A percentile compares a stretch with the other conserved stretches of the same genome.
phyloP scores from a whole-genome alignment of 1,140 invertebrate genomes.

The Manduca sexta region DNA sequence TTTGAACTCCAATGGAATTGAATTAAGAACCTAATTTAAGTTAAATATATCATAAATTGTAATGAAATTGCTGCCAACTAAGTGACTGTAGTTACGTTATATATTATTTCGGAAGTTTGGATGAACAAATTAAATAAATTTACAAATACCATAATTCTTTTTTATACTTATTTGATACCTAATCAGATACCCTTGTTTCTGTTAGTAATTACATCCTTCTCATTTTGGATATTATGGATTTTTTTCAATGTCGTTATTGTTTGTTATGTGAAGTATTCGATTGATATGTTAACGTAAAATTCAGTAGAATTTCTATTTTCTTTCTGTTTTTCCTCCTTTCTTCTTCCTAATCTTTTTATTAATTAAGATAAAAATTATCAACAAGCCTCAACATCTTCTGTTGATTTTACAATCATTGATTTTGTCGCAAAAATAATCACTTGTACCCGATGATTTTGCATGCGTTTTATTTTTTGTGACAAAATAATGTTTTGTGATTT shows the following conservation, averaged over 20 bases:
- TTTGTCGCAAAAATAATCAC: conserved; percentile 39
- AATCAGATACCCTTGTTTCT: no score
- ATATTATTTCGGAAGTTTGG: no score
- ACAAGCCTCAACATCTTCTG: no score
- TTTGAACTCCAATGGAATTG: no score
- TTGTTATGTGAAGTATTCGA: not conserved
- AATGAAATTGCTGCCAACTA: not conserved
- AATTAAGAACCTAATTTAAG: not conserved
- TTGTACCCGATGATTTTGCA: conserved; percentile 21
- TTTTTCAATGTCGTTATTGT: no score
- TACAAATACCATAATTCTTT: no score
- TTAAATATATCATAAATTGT: not conserved
- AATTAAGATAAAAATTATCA: no score
- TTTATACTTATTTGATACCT: no score
- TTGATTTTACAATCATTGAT: conserved; percentile 31
- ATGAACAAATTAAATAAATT: no score
- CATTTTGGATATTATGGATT: no score
- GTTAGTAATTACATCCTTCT: no score
- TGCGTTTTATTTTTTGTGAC: conserved; percentile 36
- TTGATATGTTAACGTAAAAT: conserved; percentile 1
- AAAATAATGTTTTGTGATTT: conserved; percentile 28
- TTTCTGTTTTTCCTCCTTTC: not conserved
- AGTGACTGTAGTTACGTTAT: no score
- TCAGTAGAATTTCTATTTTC: not conserved
- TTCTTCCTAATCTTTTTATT: conserved; percentile 1